A percentile compares a stretch with the other conserved stretches of the same genome.
Evolutionary conservation across 2,888 invertebrate genomes (phyloP).

Genomic region (Luperina testacea): DNA sequence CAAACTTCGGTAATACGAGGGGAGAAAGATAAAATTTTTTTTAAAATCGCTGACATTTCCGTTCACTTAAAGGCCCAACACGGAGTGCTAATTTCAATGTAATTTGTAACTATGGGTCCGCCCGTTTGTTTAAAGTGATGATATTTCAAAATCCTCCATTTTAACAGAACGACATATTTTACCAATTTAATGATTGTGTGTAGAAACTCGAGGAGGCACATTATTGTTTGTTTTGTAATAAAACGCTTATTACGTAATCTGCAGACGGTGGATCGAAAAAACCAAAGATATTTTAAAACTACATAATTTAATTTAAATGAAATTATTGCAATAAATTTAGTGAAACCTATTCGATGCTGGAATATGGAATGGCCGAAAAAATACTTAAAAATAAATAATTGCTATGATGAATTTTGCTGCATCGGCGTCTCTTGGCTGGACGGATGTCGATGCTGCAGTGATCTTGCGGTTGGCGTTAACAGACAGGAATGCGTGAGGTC

Average conservation of each 20-base stretch:
- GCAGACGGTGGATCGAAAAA: too few relatives aligned
- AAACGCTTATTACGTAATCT: conserved; percentile 8
- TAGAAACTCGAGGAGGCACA: conserved; percentile 30
- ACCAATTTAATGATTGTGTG: conserved; percentile 58
- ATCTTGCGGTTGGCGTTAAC: too few relatives aligned
- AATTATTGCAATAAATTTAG: too few relatives aligned
- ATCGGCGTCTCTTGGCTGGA: too few relatives aligned
- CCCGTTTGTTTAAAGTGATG: conserved; percentile 71
- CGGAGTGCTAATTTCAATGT: conserved; percentile 50
- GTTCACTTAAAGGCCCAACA: conserved; percentile 36
- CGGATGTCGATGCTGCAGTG: too few relatives aligned
- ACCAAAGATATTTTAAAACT: too few relatives aligned
- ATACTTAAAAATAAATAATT: too few relatives aligned
- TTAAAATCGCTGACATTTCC: background rate
- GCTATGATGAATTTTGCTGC: too few relatives aligned
- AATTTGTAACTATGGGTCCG: conserved; percentile 59
- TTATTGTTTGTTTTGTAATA: conserved; percentile 53
- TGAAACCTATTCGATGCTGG: too few relatives aligned
- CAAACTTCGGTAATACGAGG: background rate
- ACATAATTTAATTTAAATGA: too few relatives aligned
- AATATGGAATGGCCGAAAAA: too few relatives aligned
- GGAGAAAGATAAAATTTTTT: background rate
- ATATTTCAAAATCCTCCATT: conserved; percentile 64
- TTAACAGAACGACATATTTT: conserved; percentile 39
- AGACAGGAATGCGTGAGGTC: too few relatives aligned